Conservation (phyloP, 1,140 invertebrate species). For the Pseudomyrmex concolor region DNA sequence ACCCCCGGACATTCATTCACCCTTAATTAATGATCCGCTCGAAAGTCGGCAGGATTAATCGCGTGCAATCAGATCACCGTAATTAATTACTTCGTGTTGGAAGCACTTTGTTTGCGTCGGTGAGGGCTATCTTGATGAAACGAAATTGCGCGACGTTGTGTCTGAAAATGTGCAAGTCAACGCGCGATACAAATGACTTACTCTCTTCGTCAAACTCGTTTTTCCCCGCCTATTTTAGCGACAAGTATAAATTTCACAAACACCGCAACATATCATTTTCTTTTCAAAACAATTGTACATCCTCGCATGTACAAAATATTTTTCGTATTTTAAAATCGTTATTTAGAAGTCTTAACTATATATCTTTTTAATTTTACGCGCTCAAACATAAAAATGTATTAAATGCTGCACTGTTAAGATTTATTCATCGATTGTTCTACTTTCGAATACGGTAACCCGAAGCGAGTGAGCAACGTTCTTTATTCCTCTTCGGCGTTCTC, state of each 20-base stretch:
- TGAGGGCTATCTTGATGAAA: slow-evolving; percentile 61
- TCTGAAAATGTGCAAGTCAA: slow-evolving; percentile 65
- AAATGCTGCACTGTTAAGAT: neutral
- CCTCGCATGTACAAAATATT: neutral
- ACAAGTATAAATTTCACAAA: slow-evolving; percentile 32
- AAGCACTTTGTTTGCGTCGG: slow-evolving; percentile 71
- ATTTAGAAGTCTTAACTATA: too few species aligned
- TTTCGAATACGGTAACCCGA: neutral
- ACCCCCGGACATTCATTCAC: slow-evolving; percentile 71
- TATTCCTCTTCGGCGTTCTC: neutral
- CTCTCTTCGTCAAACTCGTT: slow-evolving; percentile 34
- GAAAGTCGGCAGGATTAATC: slow-evolving; percentile 74
- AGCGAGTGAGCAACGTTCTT: slow-evolving; percentile 10
- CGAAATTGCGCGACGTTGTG: slow-evolving; percentile 42
- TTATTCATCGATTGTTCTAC: neutral
- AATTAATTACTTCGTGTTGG: slow-evolving; percentile 71
- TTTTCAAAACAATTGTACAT: neutral
- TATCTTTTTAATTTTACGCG: too few species aligned
- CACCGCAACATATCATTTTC: neutral
- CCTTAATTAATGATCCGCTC: slow-evolving; percentile 74
- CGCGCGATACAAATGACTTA: slow-evolving; percentile 50
- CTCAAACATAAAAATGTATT: neutral
- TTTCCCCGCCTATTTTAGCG: neutral
- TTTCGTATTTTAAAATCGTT: too few species aligned
- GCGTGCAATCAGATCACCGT: slow-evolving; percentile 73